These are phyloP conservation scores for Standfussiana lucernea DNA, from an alignment of 2,888 invertebrate genomes.

Conservation along the genomic window DNA sequence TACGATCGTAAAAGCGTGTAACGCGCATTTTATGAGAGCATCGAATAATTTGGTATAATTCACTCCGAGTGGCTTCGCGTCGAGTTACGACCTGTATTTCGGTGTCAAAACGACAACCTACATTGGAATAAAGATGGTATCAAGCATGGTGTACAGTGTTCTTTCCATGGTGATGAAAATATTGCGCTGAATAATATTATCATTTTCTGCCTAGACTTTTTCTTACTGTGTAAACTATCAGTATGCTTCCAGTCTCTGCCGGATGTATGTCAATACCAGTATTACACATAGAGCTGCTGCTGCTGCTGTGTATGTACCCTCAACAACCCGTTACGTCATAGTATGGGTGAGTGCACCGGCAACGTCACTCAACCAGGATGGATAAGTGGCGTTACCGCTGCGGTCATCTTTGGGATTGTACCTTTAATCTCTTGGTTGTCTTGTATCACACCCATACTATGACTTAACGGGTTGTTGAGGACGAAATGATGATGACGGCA, in stretches of 20 bases:
- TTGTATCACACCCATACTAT: too few species aligned
- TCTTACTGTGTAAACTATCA: too few species aligned
- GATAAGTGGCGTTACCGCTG: too few species aligned
- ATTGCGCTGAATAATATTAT: neutral
- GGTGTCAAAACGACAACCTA: conserved; percentile 49
- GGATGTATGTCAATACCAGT: neutral
- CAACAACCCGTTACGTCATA: neutral
- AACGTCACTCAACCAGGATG: too few species aligned
- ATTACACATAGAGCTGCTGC: neutral
- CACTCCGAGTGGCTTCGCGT: conserved; percentile 67
- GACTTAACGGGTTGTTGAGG: too few species aligned
- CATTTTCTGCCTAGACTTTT: neutral
- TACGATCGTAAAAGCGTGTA: conserved; percentile 73
- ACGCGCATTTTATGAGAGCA: conserved; percentile 73
- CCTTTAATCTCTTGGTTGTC: too few species aligned
- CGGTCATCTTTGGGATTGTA: too few species aligned
- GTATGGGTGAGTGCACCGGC: too few species aligned
- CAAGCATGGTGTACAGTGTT: neutral
- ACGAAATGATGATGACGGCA: too few species aligned
- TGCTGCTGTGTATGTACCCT: neutral
- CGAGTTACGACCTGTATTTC: conserved; percentile 63
- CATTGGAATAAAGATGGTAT: neutral
- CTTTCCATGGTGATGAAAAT: neutral
- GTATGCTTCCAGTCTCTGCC: too few species aligned
- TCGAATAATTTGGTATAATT: conserved; percentile 75